Evolutionary conservation across 35 echinoderm and acorn worm genomes (phyloP), one percentile per base, ranked within the genome.

Genomic region (Heliocidaris tuberculata): DNA sequence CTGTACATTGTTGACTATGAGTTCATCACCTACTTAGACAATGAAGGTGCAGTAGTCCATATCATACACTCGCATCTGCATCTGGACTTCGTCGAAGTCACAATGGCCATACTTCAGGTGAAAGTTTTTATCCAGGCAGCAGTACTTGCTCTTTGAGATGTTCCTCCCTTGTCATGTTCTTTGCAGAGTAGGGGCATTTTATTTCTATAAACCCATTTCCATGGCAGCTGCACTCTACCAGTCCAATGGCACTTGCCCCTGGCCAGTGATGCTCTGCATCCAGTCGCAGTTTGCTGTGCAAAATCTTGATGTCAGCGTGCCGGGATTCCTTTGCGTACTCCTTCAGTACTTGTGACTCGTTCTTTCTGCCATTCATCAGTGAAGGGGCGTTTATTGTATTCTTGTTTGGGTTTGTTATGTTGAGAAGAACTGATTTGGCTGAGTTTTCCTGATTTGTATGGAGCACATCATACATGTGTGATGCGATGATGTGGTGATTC

Each of bases 201-300:
- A 88, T 88, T 5, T 88, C 86, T 35, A 88, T 31, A 3, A 88
- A 19, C 7, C 86, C 86, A 31, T 88, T 88, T 24, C 86, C n/a
- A 17, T 88, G 47, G 86, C 17, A 88, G 86, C 31, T 88, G 86
- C 86, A 88, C 86, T 88, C 86, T 71, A 42, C 61, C 19, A 71
- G 61, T 19, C 61, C 61, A 71, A 27, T 7, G 24, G 61, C 61
- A 21, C 61, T 71, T 71, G 19, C 61, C 61, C 86, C 31, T 0
- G 7, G 86, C 86, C 86, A 88, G 86, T 88, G 86, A 88, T 42
- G 86, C 86, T 88, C 86, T 32, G 86, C 86, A 88, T 88, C 86
- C 17, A 88, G 86, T 31, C 86, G 31, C 1, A 31, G 31, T 15
- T 30, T 2, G n/a, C 86, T 48, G 17, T 48, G 31, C 13, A 1